These are phyloP conservation scores for Troides aeacus DNA, from an alignment of 2,888 invertebrate genomes.

Conservation along the genomic window DNA sequence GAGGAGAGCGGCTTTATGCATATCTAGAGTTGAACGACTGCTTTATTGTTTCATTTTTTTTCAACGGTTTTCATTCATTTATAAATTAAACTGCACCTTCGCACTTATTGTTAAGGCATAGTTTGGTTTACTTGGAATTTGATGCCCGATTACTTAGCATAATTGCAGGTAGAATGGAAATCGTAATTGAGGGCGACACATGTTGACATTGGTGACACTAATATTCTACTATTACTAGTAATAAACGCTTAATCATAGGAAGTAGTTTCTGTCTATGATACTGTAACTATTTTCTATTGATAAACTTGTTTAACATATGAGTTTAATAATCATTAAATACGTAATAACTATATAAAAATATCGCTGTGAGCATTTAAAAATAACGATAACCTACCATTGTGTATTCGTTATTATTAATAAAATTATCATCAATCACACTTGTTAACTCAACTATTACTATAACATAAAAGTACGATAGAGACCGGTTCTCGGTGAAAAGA, in stretches of 20 bases:
- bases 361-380: too few species aligned
- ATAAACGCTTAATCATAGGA: too few species aligned
- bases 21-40: slow-evolving; percentile 58
- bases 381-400: too few species aligned
- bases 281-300: too few species aligned
- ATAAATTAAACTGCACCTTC: slow-evolving; percentile 45
- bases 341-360: too few species aligned
- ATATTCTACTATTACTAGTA: too few species aligned
- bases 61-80: slow-evolving; percentile 42
- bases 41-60: slow-evolving; percentile 56
- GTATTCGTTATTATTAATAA: too few species aligned
- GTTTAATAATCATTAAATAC: too few species aligned
- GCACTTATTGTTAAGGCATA: slow-evolving; percentile 43
- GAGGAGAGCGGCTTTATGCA: slow-evolving; percentile 45
- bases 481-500: slow-evolving; percentile 64
- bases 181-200: slow-evolving; percentile 39
- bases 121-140: slow-evolving; percentile 42
- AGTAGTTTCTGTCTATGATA: too few species aligned
- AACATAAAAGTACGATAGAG: slow-evolving; percentile 48
- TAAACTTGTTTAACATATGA: too few species aligned
- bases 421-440: slow-evolving; percentile 1
- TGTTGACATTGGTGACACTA: slow-evolving; percentile 42
- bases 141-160: slow-evolving; percentile 43
- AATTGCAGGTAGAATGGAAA: slow-evolving; percentile 50
- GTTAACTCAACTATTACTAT: slow-evolving; percentile 15